Evolutionary conservation across 2,113 vertebrate species (phyloP), one percentile per base, ranked within the genome.

Genomic region (Onychostoma macrolepis): DNA sequence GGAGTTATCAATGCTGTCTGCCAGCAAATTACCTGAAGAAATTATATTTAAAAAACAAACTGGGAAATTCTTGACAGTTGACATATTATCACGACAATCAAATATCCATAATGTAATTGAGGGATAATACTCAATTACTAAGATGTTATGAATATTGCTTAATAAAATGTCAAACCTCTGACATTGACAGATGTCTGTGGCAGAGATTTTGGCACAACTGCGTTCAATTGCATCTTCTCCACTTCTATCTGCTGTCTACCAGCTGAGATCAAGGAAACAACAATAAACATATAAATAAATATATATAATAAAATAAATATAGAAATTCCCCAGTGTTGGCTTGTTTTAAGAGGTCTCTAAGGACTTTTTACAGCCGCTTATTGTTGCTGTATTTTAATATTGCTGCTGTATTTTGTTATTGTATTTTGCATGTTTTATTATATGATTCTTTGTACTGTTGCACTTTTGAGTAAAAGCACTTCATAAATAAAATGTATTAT

Each of bases 1-100:
- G 43, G 94, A 94, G 92, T 96, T 96, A 28, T 95, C 94, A 1
- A 96, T 95, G 26, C 94, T 94, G 91, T 96, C 95, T 0, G 94
- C 94, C 87, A 96, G 76, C 85, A 94, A 26, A 24, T 90, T 91
- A 1, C 95, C 95, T 95, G 83, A 48, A 61, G 21, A 61, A 61
- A 61, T 10, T 0, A 24, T 58, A n/a, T n/a, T n/a, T n/a, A 61
- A 61, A 61, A 61, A 61, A 24, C 19, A 24, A 58, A 38, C 67
- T 65, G 26, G 26, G 13, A 17, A 67, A 67, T 28, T 28, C 4
- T 65, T 65, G 61, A 65, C 11, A 65, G 58, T 4, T 28, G n/a
- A n/a, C 56, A 58, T n/a, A 56, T 24, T 17, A 56, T 3, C 6
- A 21, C 1, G 7, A n/a, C 8, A 61, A n/a, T 61, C 7, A n/a